Evolutionary conservation across 2,888 invertebrate species (phyloP).

Genomic region (Orthosia gracilis): DNA sequence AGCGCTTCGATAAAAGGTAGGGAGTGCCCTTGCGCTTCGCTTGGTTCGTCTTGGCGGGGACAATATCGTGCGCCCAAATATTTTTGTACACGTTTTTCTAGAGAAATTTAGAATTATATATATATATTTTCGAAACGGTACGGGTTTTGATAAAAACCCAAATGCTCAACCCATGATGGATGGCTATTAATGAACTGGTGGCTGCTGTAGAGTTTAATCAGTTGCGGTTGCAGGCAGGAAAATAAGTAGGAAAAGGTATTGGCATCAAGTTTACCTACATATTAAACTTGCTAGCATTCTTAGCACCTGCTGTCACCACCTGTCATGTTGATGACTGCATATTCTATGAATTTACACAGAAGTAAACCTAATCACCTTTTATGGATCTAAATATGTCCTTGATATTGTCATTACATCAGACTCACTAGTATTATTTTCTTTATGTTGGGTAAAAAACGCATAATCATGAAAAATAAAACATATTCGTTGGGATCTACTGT

Average conservation of each 20-base stretch:
- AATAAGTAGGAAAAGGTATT: conserved; percentile 8
- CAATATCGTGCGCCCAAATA: too few species aligned
- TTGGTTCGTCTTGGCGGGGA: too few species aligned
- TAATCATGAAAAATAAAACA: neutral
- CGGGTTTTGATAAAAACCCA: neutral
- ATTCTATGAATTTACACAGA: conserved; percentile 3
- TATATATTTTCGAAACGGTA: too few species aligned
- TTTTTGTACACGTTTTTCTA: conserved; percentile 1
- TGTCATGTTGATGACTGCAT: conserved; percentile 1
- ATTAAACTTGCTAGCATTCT: conserved; percentile 5
- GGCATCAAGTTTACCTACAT: neutral
- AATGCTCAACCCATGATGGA: neutral
- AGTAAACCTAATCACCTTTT: neutral
- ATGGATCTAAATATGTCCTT: conserved; percentile 1
- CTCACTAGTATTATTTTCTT: neutral
- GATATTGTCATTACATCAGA: neutral
- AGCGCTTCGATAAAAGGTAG: too few species aligned
- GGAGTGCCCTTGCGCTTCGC: too few species aligned
- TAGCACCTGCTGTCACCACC: conserved; percentile 4
- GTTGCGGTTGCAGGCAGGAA: conserved; percentile 12
- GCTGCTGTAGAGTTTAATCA: neutral
- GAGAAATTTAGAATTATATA: too few species aligned
- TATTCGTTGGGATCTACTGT: neutral
- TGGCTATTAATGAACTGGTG: neutral
- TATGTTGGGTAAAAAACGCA: neutral